Evolutionary conservation across 2,113 vertebrate genomes (phyloP).

Genomic region (Oreochromis spilurus): DNA sequence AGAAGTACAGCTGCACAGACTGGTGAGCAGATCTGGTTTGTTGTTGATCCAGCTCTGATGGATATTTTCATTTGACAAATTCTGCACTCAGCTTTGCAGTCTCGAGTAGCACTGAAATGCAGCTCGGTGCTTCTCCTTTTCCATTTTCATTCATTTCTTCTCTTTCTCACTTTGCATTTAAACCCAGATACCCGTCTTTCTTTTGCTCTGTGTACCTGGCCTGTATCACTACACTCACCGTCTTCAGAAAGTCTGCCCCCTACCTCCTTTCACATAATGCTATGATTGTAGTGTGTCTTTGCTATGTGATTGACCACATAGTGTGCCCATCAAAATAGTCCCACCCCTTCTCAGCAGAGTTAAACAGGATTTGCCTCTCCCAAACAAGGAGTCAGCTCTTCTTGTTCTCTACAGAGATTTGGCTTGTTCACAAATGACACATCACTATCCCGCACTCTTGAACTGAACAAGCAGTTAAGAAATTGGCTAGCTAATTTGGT

Average conservation of each 20-base stretch:
- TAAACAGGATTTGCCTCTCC: neutral
- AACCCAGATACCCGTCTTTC: no score
- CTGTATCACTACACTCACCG: neutral
- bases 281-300: neutral
- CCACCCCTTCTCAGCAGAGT: neutral
- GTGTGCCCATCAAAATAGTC: neutral
- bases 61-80: neutral
- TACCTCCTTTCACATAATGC: neutral
- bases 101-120: no score
- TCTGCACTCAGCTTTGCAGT: no score
- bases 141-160: no score
- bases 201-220: neutral
- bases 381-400: neutral
- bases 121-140: no score
- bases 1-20: neutral
- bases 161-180: no score
- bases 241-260: neutral
- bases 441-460: neutral
- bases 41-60: neutral
- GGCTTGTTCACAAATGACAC: no score
- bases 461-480: neutral
- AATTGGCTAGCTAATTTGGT: neutral
- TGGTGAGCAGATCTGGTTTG: neutral
- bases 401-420: neutral
- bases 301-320: neutral